Evolutionary conservation across 2,888 invertebrate genomes (phyloP), one percentile per base, ranked within the genome.

Genomic region (Sinodicranocentrus sp.): DNA sequence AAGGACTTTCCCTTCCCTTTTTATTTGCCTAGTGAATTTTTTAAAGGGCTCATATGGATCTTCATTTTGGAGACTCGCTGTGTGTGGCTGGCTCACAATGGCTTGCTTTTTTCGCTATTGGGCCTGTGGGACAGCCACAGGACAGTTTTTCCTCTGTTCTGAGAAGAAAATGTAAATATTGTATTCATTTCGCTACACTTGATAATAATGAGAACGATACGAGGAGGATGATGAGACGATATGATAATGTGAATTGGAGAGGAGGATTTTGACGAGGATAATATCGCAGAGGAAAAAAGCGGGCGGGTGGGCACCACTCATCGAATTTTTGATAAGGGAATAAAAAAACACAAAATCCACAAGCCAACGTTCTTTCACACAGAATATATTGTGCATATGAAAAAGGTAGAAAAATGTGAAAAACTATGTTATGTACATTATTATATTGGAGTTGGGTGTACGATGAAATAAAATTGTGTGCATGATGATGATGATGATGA

Each of bases 121-220:
- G 82, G 68, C 82, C 82, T 82, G 28, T 75, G 82, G 82, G 82
- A 82, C 75, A 75, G 65, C 43, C 76, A 54, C 17, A 48, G 68
- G 68, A 68, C 68, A 68, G 8, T 75, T 82, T 80, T 57, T 71
- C 72, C 71, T 54, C 21, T n/a, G n/a, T n/a, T 21, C 33, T 6
- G 39, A 48, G 48, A 48, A 48, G 2, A 48, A n/a, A 10, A 48
- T 48, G 48, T n/a, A n/a, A n/a, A 48, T 48, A n/a, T n/a, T 48
- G 10, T n/a, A n/a, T 48, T 48, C 48, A n/a, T 48, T 15, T 10
- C 33, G 33, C 59, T 71, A 63, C 59, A 71, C 71, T 71, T 63
- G 48, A 17, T 48, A 48, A 48, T 48, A 48, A 48, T 79, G 70
- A 78, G 70, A 70, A 78, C 70, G 52, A 78, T 70, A n/a, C n/a